Conservation (phyloP, 2,797 vertebrate genomes). For the Falco peregrinus region DNA sequence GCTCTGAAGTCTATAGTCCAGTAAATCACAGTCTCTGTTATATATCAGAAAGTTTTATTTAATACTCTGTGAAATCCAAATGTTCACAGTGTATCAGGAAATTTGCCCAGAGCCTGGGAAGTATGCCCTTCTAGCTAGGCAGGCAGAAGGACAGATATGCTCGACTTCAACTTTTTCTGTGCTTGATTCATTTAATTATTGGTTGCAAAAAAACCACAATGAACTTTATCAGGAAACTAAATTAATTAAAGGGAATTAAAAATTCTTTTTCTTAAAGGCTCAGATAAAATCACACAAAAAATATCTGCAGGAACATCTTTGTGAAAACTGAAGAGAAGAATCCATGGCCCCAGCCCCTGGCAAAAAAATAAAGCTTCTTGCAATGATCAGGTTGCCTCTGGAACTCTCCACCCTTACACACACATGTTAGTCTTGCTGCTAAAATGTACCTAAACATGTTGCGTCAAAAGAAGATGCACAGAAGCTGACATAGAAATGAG, state of each 20-base stretch:
- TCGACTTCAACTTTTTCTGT: background rate
- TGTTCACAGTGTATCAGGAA: background rate
- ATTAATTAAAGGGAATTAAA: background rate
- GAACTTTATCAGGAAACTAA: background rate
- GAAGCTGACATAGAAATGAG: background rate
- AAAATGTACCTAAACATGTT: background rate
- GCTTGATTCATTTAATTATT: background rate
- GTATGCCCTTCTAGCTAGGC: background rate
- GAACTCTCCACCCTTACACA: background rate
- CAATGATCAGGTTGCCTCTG: background rate
- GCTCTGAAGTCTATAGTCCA: background rate
- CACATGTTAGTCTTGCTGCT: background rate
- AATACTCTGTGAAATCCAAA: background rate
- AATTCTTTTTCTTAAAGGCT: background rate
- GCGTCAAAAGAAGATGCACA: background rate
- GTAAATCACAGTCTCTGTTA: background rate
- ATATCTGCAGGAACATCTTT: background rate
- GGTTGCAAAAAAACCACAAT: background rate
- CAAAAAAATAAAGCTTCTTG: background rate
- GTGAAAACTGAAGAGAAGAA: background rate
- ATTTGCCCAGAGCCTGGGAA: background rate
- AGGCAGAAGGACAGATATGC: fast-evolving
- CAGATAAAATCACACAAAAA: background rate
- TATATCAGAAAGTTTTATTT: background rate
- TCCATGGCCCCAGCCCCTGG: background rate